phyloP scores from a whole-genome alignment of 1,140 invertebrate genomes.

The Sarcophaga peregrina region DNA sequence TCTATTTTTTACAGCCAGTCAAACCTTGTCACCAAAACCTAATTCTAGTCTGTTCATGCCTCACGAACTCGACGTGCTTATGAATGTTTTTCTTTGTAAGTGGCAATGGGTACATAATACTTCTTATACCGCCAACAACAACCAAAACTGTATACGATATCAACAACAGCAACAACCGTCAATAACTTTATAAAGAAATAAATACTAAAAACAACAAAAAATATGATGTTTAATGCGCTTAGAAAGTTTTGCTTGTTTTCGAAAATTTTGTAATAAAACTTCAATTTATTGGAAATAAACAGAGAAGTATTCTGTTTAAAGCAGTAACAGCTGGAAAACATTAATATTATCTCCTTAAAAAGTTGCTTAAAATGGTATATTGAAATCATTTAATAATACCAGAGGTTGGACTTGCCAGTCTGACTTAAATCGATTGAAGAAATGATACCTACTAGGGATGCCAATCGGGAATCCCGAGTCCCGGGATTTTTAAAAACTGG shows the following conservation, averaged over 20 bases:
- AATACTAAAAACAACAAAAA: not conserved
- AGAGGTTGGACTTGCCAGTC: too few species aligned
- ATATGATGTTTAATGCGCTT: too few species aligned
- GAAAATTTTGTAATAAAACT: not conserved
- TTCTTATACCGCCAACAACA: not conserved
- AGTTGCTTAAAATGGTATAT: too few species aligned
- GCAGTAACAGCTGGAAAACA: too few species aligned
- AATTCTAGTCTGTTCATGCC: conserved; percentile 25
- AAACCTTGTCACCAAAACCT: conserved; percentile 40
- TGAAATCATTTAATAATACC: too few species aligned
- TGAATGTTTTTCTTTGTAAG: not conserved
- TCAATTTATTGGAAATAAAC: too few species aligned
- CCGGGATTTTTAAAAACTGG: too few species aligned
- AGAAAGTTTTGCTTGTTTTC: not conserved
- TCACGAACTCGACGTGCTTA: conserved; percentile 25
- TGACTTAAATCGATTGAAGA: too few species aligned
- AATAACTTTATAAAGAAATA: not conserved
- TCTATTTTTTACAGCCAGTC: not conserved
- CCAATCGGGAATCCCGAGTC: too few species aligned
- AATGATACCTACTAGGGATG: too few species aligned
- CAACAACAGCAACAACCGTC: not conserved
- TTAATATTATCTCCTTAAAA: too few species aligned
- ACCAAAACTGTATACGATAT: not conserved
- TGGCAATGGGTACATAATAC: conserved; percentile 25
- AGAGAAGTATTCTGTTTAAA: too few species aligned